A percentile compares a stretch with the other conserved stretches of the same genome.
Evolutionary conservation across 2,888 invertebrate genomes (phyloP).

Genomic region (Phortica okadai): DNA sequence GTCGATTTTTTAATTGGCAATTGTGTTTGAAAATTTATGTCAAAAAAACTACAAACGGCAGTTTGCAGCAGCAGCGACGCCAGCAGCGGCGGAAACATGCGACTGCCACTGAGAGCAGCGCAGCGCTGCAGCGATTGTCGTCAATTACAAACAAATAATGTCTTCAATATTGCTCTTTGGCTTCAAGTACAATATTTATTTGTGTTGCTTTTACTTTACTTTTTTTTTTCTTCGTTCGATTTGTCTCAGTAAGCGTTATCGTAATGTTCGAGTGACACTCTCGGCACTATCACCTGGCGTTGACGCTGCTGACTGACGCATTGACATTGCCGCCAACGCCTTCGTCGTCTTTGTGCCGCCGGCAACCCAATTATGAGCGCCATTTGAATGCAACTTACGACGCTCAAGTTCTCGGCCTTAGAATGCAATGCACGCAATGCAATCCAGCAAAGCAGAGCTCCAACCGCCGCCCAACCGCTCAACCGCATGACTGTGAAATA

Average conservation of each 20-base stretch:
- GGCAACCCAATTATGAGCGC: slow-evolving; percentile 28
- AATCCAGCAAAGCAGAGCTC: background rate
- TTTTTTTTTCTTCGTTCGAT: background rate
- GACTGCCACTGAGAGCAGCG: background rate
- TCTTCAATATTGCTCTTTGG: no score
- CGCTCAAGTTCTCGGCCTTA: background rate
- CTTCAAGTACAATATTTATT: no score
- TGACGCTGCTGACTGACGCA: background rate
- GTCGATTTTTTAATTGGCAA: slow-evolving; percentile 69
- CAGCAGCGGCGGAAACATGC: background rate
- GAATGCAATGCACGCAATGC: slow-evolving; percentile 35
- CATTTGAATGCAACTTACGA: slow-evolving; percentile 22
- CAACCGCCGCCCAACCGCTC: background rate
- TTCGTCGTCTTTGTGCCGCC: background rate
- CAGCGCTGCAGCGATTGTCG: background rate
- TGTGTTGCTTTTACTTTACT: no score
- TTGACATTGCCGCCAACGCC: background rate
- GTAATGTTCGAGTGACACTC: no score
- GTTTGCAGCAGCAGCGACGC: background rate
- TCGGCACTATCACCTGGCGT: no score
- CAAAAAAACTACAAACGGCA: slow-evolving; percentile 35
- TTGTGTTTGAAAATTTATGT: slow-evolving; percentile 71
- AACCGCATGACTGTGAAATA: background rate
- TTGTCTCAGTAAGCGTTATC: background rate
- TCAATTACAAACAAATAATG: no score